Conservation (phyloP, 1,140 invertebrate genomes). For the Zaprionus camerounensis region DNA sequence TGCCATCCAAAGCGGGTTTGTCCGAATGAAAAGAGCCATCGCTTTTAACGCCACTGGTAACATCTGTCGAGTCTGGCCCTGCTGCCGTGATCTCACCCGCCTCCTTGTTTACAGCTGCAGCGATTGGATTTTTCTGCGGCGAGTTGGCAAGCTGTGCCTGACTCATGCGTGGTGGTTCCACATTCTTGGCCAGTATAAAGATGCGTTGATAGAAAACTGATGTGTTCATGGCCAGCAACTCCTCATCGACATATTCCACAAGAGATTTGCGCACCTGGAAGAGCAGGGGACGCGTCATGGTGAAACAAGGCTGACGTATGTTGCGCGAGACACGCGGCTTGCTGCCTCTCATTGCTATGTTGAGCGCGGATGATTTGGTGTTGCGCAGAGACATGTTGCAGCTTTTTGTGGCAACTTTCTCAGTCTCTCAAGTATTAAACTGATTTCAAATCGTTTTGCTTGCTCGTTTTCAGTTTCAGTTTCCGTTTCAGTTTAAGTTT, state of each 20-base stretch:
- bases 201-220: slow-evolving; percentile 76
- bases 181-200: slow-evolving; percentile 72
- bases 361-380: background rate
- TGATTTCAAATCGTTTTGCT: background rate
- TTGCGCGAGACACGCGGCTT: background rate
- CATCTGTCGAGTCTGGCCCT: too few relatives aligned
- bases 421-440: background rate
- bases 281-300: slow-evolving; percentile 35
- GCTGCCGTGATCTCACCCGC: too few relatives aligned
- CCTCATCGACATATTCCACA: slow-evolving; percentile 66
- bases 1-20: too few relatives aligned
- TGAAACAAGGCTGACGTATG: slow-evolving; percentile 42
- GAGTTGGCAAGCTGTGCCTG: background rate
- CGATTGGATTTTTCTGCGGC: background rate
- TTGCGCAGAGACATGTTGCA: background rate
- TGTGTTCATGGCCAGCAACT: slow-evolving; percentile 52
- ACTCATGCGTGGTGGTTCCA: slow-evolving; percentile 3
- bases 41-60: too few relatives aligned
- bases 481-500: background rate
- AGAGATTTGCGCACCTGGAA: slow-evolving; percentile 66
- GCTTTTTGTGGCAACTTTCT: background rate
- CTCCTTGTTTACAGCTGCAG: too few relatives aligned
- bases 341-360: too few relatives aligned
- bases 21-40: too few relatives aligned
- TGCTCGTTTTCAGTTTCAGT: background rate